Evolutionary conservation across 2,888 invertebrate genomes (phyloP).

Genomic region (Dicycla oo): DNA sequence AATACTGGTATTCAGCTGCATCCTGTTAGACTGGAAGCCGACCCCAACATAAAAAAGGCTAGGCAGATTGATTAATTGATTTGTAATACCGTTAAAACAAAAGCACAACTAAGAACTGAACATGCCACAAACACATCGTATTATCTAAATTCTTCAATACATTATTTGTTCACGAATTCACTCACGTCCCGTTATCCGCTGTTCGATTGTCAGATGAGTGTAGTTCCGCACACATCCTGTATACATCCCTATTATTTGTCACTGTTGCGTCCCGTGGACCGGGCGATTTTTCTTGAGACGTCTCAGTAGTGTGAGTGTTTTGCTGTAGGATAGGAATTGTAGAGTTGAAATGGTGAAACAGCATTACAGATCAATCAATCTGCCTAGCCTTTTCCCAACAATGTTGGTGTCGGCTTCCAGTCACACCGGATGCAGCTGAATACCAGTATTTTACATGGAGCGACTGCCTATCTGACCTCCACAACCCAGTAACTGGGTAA

Average conservation of each 20-base stretch:
- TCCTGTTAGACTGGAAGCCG: no score
- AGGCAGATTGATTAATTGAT: no score
- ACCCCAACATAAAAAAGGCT: no score
- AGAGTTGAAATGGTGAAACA: neutral
- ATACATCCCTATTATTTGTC: conserved; percentile 64
- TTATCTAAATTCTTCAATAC: conserved; percentile 35
- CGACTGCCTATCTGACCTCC: no score
- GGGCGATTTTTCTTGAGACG: conserved; percentile 64
- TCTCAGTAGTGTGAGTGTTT: conserved; percentile 25
- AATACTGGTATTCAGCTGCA: no score
- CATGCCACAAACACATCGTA: conserved; percentile 31
- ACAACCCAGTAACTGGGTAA: no score
- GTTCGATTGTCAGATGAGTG: conserved; percentile 57
- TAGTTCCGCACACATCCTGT: conserved; percentile 46
- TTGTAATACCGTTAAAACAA: conserved; percentile 12
- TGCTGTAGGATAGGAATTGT: conserved; percentile 1
- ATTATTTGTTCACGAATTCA: conserved; percentile 57
- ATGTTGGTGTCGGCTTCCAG: no score
- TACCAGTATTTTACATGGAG: no score
- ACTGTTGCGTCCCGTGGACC: conserved; percentile 54
- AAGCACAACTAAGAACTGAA: neutral
- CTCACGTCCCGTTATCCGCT: conserved; percentile 55
- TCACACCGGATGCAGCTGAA: no score
- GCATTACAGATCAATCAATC: neutral
- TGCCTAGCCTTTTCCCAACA: no score